Evolutionary conservation across 2,797 vertebrate genomes (phyloP), one percentile per base, ranked within the genome.

Genomic region (Vireo griseus): DNA sequence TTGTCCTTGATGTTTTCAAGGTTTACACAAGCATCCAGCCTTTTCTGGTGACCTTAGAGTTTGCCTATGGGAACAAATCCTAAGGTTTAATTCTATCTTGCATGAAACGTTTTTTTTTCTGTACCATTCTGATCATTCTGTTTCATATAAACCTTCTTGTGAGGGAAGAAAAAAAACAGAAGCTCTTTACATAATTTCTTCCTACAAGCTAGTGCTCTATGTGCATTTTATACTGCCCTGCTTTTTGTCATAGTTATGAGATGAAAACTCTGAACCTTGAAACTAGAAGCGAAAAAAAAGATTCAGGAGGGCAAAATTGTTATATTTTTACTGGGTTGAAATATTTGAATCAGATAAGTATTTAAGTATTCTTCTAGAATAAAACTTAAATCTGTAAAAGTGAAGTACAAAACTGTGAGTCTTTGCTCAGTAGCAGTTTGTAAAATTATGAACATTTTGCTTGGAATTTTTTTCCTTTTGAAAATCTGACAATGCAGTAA

Each of bases 81-180:
- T 39, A 58, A 68, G 40, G 31, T 81, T 95, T 86, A 87, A 79
- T 92, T n/a, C 24, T 42, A 35, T 90, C 24, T 59, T 68, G 17
- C 47, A 39, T 35, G 29, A 71, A 75, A 16, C 11, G 12, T 67
- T 76, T 90, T 73, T 73, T 91, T 91, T 80, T 69, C 54, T 42
- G 52, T 78, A 86, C 45, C 5, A 1, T 86, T 90, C 54, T 67
- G 42, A 80, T 90, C 4, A 52, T 65, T 86, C 45, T 50, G 18
- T 88, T 93, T 90, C 69, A 50, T 75, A 68, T 78, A 93, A 96
- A 92, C 68, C 13, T 85, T 89, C 78, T 71, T 94, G 72, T 77
- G 73, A 89, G 63, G 67, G 35, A 68, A 92, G 92, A 91, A 72
- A 58, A 92, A 90, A 39, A 94, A 65, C 83, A 95, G 94, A 90